Conservation (phyloP, 2,888 invertebrate genomes). For the Aricia artaxerxes region DNA sequence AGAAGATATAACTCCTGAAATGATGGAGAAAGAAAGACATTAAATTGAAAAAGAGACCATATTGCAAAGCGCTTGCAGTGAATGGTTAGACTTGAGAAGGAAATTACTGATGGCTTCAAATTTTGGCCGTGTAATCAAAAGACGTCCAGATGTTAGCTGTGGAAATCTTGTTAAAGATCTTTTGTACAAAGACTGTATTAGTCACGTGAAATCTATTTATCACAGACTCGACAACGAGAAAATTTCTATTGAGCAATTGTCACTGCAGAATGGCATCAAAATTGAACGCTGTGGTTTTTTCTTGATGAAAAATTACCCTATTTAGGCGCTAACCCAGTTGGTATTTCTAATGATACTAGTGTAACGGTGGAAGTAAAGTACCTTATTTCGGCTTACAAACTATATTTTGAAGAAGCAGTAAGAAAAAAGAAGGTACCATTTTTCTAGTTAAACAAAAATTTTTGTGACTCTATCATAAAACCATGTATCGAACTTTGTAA, state of each 20-base stretch:
- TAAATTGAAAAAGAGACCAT: conserved; percentile 33
- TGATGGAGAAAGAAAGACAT: not conserved
- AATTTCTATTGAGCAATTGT: conserved; percentile 27
- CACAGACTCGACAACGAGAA: conserved; percentile 31
- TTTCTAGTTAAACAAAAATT: too few relatives aligned
- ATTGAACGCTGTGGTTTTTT: conserved; percentile 31
- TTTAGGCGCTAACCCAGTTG: conserved; percentile 31
- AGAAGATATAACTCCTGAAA: too few relatives aligned
- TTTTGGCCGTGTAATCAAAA: conserved; percentile 38
- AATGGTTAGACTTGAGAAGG: conserved; percentile 38
- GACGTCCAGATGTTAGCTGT: not conserved
- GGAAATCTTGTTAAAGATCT: conserved; percentile 2
- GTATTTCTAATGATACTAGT: not conserved
- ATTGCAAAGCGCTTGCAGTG: conserved; percentile 36
- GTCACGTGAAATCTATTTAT: not conserved
- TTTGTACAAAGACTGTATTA: not conserved
- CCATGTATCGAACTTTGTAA: too few relatives aligned
- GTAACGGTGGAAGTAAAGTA: conserved; percentile 13
- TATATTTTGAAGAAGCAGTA: not conserved
- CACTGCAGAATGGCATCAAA: conserved; percentile 16
- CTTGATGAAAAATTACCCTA: conserved; percentile 24
- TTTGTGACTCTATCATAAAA: too few relatives aligned
- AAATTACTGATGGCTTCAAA: conserved; percentile 38
- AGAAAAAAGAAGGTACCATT: conserved; percentile 2
- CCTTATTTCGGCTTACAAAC: not conserved